These are phyloP conservation scores for Scaptomyza tumidula DNA, from an alignment of 2,888 invertebrate genomes.

Conservation along the genomic window DNA sequence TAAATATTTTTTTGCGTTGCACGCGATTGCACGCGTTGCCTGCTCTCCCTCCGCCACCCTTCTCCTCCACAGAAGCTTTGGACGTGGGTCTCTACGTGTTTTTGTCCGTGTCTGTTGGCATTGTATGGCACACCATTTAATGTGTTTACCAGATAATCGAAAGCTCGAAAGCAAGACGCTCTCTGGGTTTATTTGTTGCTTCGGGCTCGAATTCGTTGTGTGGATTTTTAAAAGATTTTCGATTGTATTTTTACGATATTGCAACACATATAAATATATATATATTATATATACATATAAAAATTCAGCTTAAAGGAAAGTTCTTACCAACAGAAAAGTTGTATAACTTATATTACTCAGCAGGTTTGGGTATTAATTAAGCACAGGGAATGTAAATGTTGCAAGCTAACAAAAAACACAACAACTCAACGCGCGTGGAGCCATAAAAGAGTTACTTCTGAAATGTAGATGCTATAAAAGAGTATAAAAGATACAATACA, in stretches of 20 bases:
- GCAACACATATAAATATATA: not conserved
- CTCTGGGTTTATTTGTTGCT: conserved; percentile 61
- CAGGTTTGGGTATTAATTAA: conserved; percentile 55
- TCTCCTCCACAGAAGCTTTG: too few relatives aligned
- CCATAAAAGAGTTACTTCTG: too few relatives aligned
- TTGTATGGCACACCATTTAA: conserved; percentile 76
- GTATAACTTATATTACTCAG: conserved; percentile 28
- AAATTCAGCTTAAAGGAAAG: not conserved
- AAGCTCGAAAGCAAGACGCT: conserved; percentile 64
- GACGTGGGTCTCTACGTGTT: conserved; percentile 16
- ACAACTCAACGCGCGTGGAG: too few relatives aligned
- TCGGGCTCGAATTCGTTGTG: conserved; percentile 10
- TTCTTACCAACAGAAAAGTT: conserved; percentile 30
- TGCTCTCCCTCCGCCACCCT: not conserved
- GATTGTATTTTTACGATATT: not conserved
- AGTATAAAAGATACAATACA: too few relatives aligned
- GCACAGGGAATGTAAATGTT: conserved; percentile 57
- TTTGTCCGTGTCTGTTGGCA: conserved; percentile 51
- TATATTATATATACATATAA: not conserved
- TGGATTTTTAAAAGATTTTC: conserved; percentile 11
- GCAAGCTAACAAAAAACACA: conserved; percentile 1
- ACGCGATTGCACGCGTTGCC: conserved; percentile 55
- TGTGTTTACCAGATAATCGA: conserved; percentile 79
- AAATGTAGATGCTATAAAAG: too few relatives aligned
- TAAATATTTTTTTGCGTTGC: conserved; percentile 73